These are phyloP conservation scores for Hephaestus fuliginosus DNA, from an alignment of 2,797 vertebrate genomes.

Conservation along the genomic window DNA sequence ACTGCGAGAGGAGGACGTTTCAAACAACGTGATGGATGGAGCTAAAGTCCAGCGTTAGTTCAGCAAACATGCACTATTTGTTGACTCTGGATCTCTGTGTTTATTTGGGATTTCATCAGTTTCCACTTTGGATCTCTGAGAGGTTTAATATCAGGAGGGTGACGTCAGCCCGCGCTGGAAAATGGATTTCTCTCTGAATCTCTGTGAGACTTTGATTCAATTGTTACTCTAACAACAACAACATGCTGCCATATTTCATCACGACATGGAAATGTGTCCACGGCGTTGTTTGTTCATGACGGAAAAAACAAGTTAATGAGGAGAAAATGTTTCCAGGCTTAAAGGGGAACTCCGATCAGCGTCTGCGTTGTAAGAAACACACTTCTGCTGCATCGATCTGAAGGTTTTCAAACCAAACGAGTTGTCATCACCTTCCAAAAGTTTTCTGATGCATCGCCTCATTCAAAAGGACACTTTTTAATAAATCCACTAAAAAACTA, in stretches of 20 bases:
- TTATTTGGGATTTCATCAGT: conserved; percentile 48
- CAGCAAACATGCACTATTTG: conserved; percentile 10
- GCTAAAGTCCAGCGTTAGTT: background rate
- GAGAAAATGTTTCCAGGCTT: background rate
- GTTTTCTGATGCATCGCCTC: background rate
- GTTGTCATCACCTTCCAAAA: background rate
- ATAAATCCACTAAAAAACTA: no score
- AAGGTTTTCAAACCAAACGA: background rate
- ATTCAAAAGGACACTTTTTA: background rate
- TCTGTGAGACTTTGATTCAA: background rate
- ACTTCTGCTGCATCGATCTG: no score
- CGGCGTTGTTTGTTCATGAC: background rate
- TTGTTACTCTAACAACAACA: background rate
- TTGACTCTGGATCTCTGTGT: conserved; percentile 32
- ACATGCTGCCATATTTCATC: background rate
- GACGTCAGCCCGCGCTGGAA: background rate
- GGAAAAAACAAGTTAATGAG: background rate
- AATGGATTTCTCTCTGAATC: background rate
- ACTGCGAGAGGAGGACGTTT: conserved; percentile 3
- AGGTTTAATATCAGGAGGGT: conserved; percentile 11
- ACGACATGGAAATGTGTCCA: background rate
- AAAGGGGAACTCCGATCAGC: background rate
- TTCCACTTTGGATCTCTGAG: conserved; percentile 22
- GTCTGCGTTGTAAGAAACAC: no score
- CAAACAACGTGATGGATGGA: conserved; percentile 11